Evolutionary conservation across 2,888 invertebrate species (phyloP), one percentile per base, ranked within the genome.

Genomic region (Mesoligia furuncula): DNA sequence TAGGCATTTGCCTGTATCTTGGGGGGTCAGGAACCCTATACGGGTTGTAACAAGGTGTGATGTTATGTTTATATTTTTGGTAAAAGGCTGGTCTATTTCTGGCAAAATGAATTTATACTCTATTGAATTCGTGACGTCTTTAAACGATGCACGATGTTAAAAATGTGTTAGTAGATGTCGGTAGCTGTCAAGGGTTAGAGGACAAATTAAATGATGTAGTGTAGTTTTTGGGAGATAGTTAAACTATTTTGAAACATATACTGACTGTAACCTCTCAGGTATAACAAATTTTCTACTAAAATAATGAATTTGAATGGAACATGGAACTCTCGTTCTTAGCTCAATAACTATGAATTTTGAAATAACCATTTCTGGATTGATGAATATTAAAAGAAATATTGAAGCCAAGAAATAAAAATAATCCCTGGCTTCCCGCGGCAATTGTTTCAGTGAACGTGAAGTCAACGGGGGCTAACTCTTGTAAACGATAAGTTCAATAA

Each of bases 211-310:
- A 78, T 68, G 17, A 62, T 54, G 24, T 54, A 15, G 61, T 24
- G 5, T 54, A 62, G 4, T 65, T 42, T 45, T 54, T 54, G 15
- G 17, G 1, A 13, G 5, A 45, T 48, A 39, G 4, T 65, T 57
- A 6, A 75, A 65, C 17, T 54, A 57, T 78, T 78, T 64, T 64
- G 24, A 54, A 68, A 68, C 24, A 42, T 51, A n/a, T 65, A 36
- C 27, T 11, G 15, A 59, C 0, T 17, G 24, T 42, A 42, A 57
- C 7, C n/a, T 31, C 24, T 59, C 45, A 48, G 9, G 31, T 51
- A 11, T 2, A 62, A 45, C 45, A 48, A 7, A 51, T 51, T n/a
- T 31, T n/a, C 9, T n/a, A 42, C n/a, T 31, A 51, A n/a, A 75
- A 51, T 42, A 3, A 3, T 51, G 13, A 2, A 73, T 45, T 73